Evolutionary conservation across 2,888 invertebrate species (phyloP).

Genomic region (Heliconius sara): DNA sequence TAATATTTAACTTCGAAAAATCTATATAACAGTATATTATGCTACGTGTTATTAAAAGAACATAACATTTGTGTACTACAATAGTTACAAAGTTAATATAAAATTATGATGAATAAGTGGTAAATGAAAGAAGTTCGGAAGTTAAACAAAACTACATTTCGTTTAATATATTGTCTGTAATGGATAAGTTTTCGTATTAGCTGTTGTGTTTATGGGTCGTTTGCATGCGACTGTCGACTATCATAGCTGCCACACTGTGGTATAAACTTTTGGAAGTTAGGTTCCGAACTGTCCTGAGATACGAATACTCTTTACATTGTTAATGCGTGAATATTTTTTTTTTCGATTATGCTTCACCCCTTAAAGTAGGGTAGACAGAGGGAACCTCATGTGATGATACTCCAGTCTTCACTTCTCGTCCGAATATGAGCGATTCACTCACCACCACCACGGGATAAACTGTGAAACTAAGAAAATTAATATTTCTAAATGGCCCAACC

Average conservation of each 20-base stretch:
- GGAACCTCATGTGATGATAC: too few species aligned
- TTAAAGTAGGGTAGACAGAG: too few species aligned
- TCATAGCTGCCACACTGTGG: constrained; percentile 32
- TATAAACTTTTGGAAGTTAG: constrained; percentile 30
- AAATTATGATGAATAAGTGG: constrained; percentile 43
- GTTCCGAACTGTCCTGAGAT: background rate
- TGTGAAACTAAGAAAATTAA: too few species aligned
- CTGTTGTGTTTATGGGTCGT: constrained; percentile 73
- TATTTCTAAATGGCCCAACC: too few species aligned
- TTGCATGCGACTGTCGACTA: constrained; percentile 72
- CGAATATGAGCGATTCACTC: too few species aligned
- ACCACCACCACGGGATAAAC: too few species aligned
- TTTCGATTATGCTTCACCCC: too few species aligned
- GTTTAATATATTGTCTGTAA: constrained; percentile 72
- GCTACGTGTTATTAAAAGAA: background rate
- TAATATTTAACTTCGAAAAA: too few species aligned
- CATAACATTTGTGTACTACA: background rate
- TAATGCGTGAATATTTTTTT: background rate
- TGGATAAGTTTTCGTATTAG: constrained; percentile 75
- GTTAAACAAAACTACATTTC: constrained; percentile 51
- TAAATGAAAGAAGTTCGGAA: constrained; percentile 46
- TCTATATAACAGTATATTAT: background rate
- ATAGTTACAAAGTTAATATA: constrained; percentile 34
- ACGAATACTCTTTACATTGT: constrained; percentile 14
- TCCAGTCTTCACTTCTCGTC: too few species aligned